Evolutionary conservation across 2,797 vertebrate species (phyloP).

Genomic region (Dendrocincla fuliginosa): DNA sequence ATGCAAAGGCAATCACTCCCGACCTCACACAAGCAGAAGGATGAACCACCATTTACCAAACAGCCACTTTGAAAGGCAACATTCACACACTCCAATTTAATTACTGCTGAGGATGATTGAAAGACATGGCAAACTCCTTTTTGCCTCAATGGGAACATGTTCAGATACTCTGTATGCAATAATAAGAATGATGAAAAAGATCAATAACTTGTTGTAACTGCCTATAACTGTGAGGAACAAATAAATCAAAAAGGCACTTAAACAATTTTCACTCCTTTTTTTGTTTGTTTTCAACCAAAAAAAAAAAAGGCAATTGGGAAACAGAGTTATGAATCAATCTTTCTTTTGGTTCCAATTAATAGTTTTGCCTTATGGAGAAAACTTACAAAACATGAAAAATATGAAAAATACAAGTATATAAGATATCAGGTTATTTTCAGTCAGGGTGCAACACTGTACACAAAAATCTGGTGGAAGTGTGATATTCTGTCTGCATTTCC

Average conservation of each 20-base stretch:
- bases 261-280: not conserved
- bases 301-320: not conserved
- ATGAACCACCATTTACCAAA: not conserved
- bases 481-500: not conserved
- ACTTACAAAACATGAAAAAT: not conserved
- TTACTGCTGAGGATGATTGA: not conserved
- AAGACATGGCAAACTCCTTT: not conserved
- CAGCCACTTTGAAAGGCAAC: not conserved
- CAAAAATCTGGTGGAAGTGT: not conserved
- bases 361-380: not conserved
- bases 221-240: not conserved
- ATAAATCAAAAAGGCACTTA: slow-evolving; percentile 59
- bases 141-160: not conserved
- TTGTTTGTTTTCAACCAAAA: not conserved
- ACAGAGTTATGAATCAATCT: not conserved
- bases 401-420: not conserved
- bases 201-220: slow-evolving; percentile 26
- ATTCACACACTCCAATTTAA: not conserved
- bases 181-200: slow-evolving; percentile 10
- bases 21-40: not conserved
- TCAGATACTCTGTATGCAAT: not conserved
- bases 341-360: slow-evolving; percentile 14
- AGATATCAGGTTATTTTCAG: not conserved
- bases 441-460: not conserved
- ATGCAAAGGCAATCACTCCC: not conserved